Evolutionary conservation across 2,888 invertebrate genomes (phyloP).

Genomic region (Mycalesis mineus): DNA sequence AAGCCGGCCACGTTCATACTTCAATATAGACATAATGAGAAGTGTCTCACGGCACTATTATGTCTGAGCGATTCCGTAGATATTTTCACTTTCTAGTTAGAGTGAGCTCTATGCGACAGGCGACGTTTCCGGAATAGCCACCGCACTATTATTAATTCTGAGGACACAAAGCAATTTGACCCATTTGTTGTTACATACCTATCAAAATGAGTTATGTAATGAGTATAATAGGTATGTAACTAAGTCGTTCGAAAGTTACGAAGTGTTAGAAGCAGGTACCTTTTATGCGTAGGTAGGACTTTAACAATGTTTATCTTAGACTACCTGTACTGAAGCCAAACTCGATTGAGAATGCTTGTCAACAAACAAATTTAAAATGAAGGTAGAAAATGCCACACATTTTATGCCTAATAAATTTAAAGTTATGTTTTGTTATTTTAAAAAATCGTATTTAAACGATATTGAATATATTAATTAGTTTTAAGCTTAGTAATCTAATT

Average conservation of each 20-base stretch:
- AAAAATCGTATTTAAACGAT: too few species aligned
- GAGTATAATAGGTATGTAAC: background rate
- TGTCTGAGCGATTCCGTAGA: constrained; percentile 45
- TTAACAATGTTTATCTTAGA: too few species aligned
- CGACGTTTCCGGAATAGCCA: constrained; percentile 18
- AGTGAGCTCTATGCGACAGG: constrained; percentile 14
- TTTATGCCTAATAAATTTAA: too few species aligned
- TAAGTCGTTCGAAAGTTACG: background rate
- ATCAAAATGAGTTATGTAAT: background rate
- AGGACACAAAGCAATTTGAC: constrained; percentile 5
- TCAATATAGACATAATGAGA: constrained; percentile 42
- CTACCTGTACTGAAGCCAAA: too few species aligned
- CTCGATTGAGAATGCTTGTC: too few species aligned
- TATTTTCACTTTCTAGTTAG: constrained; percentile 53
- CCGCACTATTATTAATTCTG: constrained; percentile 3
- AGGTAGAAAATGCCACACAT: too few species aligned
- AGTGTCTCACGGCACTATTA: constrained; percentile 62
- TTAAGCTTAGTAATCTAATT: too few species aligned
- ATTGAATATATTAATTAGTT: too few species aligned
- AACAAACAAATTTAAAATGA: too few species aligned
- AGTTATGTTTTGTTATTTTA: too few species aligned
- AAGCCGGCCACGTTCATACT: constrained; percentile 32
- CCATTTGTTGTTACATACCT: constrained; percentile 6
- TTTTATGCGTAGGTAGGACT: too few species aligned
- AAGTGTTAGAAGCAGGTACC: too few species aligned